Conservation (phyloP, 2,797 vertebrate species). For the Siniperca undulata region DNA sequence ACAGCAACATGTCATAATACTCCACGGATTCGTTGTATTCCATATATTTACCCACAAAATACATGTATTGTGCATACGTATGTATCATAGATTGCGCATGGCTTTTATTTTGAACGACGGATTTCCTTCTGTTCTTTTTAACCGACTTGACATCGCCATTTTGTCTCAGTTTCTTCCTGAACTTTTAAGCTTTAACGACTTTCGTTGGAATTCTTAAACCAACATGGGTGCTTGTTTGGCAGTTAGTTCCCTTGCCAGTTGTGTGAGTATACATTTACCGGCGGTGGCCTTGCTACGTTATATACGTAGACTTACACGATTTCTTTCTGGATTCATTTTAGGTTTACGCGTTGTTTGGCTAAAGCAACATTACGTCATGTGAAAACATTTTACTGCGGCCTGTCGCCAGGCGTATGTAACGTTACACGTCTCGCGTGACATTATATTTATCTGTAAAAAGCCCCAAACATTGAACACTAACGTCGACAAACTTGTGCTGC, state of each 20-base stretch:
- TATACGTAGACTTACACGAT: too few species aligned
- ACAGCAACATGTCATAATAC: not conserved
- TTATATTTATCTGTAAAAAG: not conserved
- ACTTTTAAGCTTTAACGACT: conserved; percentile 29
- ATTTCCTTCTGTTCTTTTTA: accelerated
- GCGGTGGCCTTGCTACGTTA: accelerated
- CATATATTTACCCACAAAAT: not conserved
- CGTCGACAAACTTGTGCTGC: not conserved
- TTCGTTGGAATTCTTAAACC: not conserved
- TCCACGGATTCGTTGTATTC: accelerated
- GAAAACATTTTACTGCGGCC: not conserved
- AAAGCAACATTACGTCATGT: not conserved
- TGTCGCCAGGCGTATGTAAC: accelerated
- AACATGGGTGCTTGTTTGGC: conserved; percentile 93
- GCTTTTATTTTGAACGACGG: conserved; percentile 58
- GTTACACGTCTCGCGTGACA: not conserved
- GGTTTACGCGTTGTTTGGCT: not conserved
- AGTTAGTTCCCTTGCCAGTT: conserved; percentile 90
- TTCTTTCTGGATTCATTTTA: not conserved
- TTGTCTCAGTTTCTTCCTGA: conserved; percentile 52
- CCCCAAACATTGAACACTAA: too few species aligned
- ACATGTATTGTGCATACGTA: not conserved
- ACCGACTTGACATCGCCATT: not conserved
- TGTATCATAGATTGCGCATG: too few species aligned
- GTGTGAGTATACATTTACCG: conserved; percentile 86